Base-by-base conservation (phyloP, 2,888 invertebrate species). In the Spilosoma lubricipeda region DNA sequence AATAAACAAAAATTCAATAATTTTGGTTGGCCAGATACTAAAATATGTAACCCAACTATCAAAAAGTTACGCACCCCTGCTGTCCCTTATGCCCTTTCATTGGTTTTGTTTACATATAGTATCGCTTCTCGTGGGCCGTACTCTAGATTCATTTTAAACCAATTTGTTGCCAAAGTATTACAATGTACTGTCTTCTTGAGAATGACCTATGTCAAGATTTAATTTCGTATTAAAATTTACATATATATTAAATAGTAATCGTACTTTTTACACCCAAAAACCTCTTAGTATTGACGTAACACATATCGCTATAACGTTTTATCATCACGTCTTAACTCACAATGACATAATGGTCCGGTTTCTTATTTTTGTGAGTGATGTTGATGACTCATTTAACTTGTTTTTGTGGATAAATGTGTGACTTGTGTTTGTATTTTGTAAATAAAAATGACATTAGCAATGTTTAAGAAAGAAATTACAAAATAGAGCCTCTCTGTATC, bases 331-430 rank as follows among this genome's bases (percentile, higher is more conserved):
- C 45, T 27, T 27, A 67, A 74, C 64, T 70, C 71, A 72, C 48
- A 63, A 42, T 84, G 85, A 85, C 80, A 81, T 83, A 85, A 85
- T 78, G 76, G 11, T 64, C 13, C 66, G n/a, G 72, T 79, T 77
- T 59, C 67, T 77, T 71, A 77, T 82, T 76, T 82, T 82, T 74
- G 79, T 73, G 52, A 79, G 45, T 67, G 76, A 68, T 77, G 75
- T 77, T 64, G 75, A 70, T 78, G 79, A 79, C 59, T 80, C 77
- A 79, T 71, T 73, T 71, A 27, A 77, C 72, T 68, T 52, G 56
- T 63, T 75, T 78, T 71, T 66, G 48, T 39, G 20, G 52, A 13
- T 59, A 45, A 68, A 45, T 13, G 11, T 71, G 36, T 27, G 36
- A 20, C 23, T 56, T 18, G 30, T 63, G 3, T 30, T 30, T n/a